Percentiles rank a stretch among this genome's conserved stretches.
These are phyloP conservation scores for human DNA, from an alignment of 2,113 vertebrate genomes.

Conservation along the genomic window DNA sequence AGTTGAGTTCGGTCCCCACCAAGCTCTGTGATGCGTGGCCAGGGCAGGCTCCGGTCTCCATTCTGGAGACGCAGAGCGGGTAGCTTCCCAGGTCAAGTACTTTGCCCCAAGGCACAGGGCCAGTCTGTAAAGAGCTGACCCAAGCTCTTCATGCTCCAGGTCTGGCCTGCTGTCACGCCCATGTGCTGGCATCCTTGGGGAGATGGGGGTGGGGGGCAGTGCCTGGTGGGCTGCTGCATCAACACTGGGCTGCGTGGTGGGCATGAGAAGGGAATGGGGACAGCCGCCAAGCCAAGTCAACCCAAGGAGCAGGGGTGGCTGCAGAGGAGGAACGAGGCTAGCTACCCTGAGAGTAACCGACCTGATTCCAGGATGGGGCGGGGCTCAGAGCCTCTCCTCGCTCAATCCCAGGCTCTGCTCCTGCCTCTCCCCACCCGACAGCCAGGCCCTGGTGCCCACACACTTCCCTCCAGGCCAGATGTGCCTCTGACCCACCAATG, in stretches of 20 bases:
- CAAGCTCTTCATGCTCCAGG: background rate
- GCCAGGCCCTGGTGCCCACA: background rate
- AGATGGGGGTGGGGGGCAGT: too few relatives aligned
- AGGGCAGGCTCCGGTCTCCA: background rate
- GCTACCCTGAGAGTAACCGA: background rate
- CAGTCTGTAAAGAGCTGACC: background rate
- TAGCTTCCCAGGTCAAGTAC: background rate
- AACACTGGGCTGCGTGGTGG: background rate
- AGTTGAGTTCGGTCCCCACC: background rate
- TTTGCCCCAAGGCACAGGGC: background rate
- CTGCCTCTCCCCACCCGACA: background rate
- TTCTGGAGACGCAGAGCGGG: background rate
- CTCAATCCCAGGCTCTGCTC: background rate
- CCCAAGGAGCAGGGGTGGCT: background rate
- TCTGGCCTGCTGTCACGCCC: background rate
- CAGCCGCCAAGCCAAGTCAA: too few relatives aligned
- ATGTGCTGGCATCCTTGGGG: background rate
- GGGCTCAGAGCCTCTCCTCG: background rate
- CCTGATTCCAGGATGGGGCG: background rate
- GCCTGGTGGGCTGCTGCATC: background rate
- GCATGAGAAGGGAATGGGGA: too few relatives aligned
- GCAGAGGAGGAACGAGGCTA: background rate
- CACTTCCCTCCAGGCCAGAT: background rate
- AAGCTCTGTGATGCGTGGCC: background rate
- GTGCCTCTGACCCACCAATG: background rate